Evolutionary conservation across 2,888 invertebrate genomes (phyloP).

Genomic region (Calliphora vomitoria): DNA sequence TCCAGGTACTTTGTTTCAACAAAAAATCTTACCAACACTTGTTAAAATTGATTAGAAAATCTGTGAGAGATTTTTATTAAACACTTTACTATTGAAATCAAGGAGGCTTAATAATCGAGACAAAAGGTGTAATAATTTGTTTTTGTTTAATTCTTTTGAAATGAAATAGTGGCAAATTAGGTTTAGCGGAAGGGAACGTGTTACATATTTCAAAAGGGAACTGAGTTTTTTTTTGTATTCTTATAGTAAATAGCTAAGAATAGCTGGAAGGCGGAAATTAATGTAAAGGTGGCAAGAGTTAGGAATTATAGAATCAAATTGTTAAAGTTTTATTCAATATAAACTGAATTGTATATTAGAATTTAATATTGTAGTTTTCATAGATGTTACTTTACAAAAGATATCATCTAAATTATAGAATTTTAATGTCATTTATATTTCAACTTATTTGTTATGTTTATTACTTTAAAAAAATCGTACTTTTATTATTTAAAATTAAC

Average conservation of each 20-base stretch:
- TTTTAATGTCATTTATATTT: no score
- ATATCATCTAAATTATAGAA: no score
- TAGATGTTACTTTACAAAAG: no score
- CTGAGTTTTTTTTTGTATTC: neutral
- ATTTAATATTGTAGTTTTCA: no score
- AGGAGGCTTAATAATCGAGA: neutral
- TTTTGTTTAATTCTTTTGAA: neutral
- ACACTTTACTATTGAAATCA: neutral
- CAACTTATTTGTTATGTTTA: no score
- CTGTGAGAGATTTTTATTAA: neutral
- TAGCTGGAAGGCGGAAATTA: neutral
- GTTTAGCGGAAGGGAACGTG: constrained; percentile 2
- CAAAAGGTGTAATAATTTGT: neutral
- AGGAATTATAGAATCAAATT: no score
- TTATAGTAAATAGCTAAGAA: neutral
- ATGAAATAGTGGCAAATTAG: neutral
- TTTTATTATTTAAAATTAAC: no score
- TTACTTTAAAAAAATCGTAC: no score
- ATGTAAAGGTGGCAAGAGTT: no score
- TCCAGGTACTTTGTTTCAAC: neutral
- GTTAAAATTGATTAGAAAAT: neutral
- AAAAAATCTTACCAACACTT: neutral
- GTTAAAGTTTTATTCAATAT: no score
- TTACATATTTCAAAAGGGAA: neutral
- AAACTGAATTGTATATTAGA: no score